Base-by-base conservation (phyloP, 2,797 vertebrate genomes). In the Silurus aristotelis region DNA sequence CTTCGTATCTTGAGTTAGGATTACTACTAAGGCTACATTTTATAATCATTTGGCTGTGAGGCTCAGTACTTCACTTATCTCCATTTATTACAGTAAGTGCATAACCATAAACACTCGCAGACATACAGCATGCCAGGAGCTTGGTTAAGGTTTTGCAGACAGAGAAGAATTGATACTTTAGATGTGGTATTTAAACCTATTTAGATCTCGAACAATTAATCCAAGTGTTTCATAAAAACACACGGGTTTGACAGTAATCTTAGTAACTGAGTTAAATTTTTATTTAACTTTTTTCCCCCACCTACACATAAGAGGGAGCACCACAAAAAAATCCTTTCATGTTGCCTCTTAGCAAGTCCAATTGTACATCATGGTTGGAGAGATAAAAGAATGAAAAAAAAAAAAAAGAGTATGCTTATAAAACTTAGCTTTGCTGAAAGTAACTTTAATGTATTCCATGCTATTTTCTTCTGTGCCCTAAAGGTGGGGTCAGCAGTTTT, bases 31-130 rank as follows among this genome's bases (percentile, higher is more conserved):
- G 76, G 31, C 81, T 83, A 60, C 84, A 73, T 85, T 85, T 90
- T 77, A 15, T 86, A 63, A 88, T 85, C 61, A 89, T 89, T 85
- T 84, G 71, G 89, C 89, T 90, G 63, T 82, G 5, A 15, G 90
- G 82, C 83, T 87, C 10, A 84, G 75, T 71, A 86, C 87, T 88
- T 84, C 77, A 83, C 77, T 87, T 87, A 70, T 27, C 66, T 61
- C 25, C 31, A 80, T 84, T 89, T 87, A 89, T 89, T 90, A 87
- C 88, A 25, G 22, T 79, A 46, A 56, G 88, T 6, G 63, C 22
- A 70, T n/a, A 84, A 82, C 87, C 55, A 82, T 86, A 83, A 87
- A 90, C 84, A 72, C 75, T 81, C 48, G 6, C n/a, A 56, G 70
- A 84, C 61, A 85, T 83, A 88, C 86, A 67, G 87, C 83, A 76